These are phyloP conservation scores for Sycobia sp. DNA, from an alignment of 1,140 invertebrate species.

Conservation along the genomic window DNA sequence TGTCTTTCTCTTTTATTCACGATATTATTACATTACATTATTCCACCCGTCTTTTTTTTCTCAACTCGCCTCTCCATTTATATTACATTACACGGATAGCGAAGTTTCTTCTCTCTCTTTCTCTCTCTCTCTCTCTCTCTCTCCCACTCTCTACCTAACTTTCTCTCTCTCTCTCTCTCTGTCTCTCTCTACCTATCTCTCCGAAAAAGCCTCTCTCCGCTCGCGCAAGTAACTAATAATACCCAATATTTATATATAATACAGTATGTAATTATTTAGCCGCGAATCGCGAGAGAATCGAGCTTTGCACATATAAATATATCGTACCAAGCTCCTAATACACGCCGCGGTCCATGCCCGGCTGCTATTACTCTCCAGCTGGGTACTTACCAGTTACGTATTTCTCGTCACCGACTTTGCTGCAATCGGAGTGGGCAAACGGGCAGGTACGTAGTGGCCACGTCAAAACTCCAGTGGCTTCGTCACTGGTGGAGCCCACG, in stretches of 20 bases:
- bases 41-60: too few species aligned
- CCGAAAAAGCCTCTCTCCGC: not conserved
- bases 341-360: constrained; percentile 68
- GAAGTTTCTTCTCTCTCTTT: too few species aligned
- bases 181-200: not conserved
- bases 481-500: constrained; percentile 79
- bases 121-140: not conserved
- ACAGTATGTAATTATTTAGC: too few species aligned
- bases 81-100: too few species aligned
- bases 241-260: too few species aligned
- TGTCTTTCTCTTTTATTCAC: too few species aligned
- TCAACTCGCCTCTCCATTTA: too few species aligned
- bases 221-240: too few species aligned
- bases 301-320: too few species aligned
- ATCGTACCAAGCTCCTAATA: too few species aligned
- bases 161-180: not conserved
- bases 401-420: constrained; percentile 90
- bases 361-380: constrained; percentile 73
- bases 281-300: too few species aligned
- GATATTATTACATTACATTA: too few species aligned
- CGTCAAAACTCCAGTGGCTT: constrained; percentile 89
- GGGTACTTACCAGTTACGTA: constrained; percentile 90
- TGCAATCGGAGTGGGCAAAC: constrained; percentile 89
- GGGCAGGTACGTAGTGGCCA: constrained; percentile 91
- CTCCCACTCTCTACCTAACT: not conserved